Evolutionary conservation across 2,113 vertebrate genomes (phyloP).

Genomic region (Sterrhoptilus dennistouni): DNA sequence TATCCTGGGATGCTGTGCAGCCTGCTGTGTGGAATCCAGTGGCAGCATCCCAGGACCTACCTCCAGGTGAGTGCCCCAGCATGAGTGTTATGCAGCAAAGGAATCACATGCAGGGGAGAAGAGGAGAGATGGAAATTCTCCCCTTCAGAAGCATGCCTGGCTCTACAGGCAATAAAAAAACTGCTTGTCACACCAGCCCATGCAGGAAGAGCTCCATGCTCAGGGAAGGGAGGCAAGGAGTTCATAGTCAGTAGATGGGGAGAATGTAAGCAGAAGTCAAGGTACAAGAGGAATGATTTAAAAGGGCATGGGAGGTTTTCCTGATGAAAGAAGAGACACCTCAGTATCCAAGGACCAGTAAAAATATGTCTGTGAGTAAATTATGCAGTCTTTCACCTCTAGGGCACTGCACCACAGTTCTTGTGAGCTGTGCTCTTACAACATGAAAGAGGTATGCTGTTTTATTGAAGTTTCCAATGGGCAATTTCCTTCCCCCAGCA

Average conservation of each 20-base stretch:
- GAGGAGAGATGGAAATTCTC: neutral
- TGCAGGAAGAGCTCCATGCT: neutral
- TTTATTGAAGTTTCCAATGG: neutral
- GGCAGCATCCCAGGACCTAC: neutral
- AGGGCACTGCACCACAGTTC: neutral
- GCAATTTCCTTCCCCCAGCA: neutral
- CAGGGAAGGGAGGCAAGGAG: neutral
- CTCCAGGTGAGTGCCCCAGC: neutral
- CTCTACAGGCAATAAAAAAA: neutral
- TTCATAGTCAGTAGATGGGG: neutral
- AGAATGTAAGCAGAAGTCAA: neutral
- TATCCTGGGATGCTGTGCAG: neutral
- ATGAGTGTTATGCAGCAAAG: neutral
- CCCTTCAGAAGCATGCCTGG: neutral
- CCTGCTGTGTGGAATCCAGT: neutral
- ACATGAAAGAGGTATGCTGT: neutral
- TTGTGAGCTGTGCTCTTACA: neutral
- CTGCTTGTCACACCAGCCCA: neutral
- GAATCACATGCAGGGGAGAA: rapidly evolving
- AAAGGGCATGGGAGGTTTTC: neutral
- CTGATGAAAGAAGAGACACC: neutral
- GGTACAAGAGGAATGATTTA: neutral
- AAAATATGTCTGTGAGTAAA: neutral
- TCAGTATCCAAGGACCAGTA: neutral
- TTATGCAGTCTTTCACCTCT: neutral